phyloP scores from a whole-genome alignment of 2,113 vertebrate genomes.

The Psammodynastes pulverulentus region DNA sequence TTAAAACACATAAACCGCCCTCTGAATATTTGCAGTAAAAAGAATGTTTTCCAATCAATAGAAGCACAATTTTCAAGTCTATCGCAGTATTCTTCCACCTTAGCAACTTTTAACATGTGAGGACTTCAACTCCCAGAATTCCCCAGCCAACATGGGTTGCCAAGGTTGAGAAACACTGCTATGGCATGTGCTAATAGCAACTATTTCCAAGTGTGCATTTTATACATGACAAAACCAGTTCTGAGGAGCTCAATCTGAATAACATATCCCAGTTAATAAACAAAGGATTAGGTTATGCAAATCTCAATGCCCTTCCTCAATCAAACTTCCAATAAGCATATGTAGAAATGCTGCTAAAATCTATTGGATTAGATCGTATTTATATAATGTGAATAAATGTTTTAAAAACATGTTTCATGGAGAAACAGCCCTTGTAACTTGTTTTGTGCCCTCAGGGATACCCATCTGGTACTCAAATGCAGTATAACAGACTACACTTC shows the following conservation, averaged over 20 bases:
- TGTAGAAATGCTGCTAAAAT: slow-evolving; percentile 31
- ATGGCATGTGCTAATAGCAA: slow-evolving; percentile 22
- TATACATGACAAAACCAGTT: slow-evolving; percentile 42
- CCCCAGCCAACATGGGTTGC: background rate
- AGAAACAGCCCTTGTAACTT: slow-evolving; percentile 54
- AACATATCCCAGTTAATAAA: slow-evolving; percentile 46
- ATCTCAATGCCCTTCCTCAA: slow-evolving; percentile 26
- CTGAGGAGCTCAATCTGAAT: slow-evolving; percentile 50
- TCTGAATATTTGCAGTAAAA: slow-evolving; percentile 24
- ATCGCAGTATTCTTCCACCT: background rate
- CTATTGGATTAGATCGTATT: slow-evolving; percentile 36
- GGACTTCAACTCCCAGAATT: background rate
- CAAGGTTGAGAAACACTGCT: background rate
- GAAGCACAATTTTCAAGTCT: slow-evolving; percentile 29
- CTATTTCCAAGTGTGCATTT: slow-evolving; percentile 3
- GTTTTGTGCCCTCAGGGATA: slow-evolving; percentile 69
- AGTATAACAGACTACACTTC: slow-evolving; percentile 56
- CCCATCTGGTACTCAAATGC: slow-evolving; percentile 47
- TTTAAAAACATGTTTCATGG: slow-evolving; percentile 35
- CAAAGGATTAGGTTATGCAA: slow-evolving; percentile 34
- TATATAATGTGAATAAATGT: slow-evolving; percentile 41
- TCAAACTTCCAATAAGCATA: slow-evolving; percentile 37
- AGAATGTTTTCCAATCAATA: slow-evolving; percentile 20
- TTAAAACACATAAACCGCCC: background rate
- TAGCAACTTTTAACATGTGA: background rate